Evolutionary conservation across 2,113 vertebrate genomes (phyloP), one percentile per base, ranked within the genome.

Genomic region (Leuciscus idus): DNA sequence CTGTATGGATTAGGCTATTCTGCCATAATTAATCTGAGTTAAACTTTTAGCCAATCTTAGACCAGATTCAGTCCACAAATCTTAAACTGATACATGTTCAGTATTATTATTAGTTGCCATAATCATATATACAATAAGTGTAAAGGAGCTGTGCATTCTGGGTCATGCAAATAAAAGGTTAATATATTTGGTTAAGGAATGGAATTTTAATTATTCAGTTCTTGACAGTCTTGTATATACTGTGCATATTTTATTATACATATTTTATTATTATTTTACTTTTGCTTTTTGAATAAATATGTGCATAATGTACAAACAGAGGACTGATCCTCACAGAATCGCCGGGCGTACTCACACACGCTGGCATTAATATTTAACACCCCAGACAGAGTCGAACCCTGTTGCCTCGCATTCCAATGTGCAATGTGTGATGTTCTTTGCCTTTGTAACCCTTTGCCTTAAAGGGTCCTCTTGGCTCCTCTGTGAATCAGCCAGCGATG

Each of bases 311-410:
- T 81, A 75, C 77, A 81, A 89, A 86, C 61, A 85, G 85, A 84
- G 81, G 87, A 76, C 75, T 82, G 70, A 78, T 78, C 76, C 59
- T 76, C 74, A 52, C 57, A 57, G 30, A 61, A 39, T 12, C 28
- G 13, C n/a, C 19, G 59, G 33, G 36, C 17, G 30, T 66, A 64
- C 59, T 33, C 72, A 12, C 79, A 80, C 50, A 80, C 19, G 19
- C 61, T 81, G 28, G 39, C 75, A 89, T 87, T 81, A 86, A 89
- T 89, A 89, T 89, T 89, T 82, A 88, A 83, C 84, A 82, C 61
- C 50, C 52, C 84, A 80, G 79, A 86, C 87, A 88, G 73, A 88
- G 46, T 68, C 48, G 36, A 82, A 87, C 61, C 61, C 75, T 81
- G 61, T 84, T 85, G 83, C 57, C 46, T 76, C 30, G 70, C 84